A percentile compares a stretch with the other conserved stretches of the same genome.
Conservation (phyloP, 2,888 invertebrate species). For the Meiosimyza platycephala region DNA sequence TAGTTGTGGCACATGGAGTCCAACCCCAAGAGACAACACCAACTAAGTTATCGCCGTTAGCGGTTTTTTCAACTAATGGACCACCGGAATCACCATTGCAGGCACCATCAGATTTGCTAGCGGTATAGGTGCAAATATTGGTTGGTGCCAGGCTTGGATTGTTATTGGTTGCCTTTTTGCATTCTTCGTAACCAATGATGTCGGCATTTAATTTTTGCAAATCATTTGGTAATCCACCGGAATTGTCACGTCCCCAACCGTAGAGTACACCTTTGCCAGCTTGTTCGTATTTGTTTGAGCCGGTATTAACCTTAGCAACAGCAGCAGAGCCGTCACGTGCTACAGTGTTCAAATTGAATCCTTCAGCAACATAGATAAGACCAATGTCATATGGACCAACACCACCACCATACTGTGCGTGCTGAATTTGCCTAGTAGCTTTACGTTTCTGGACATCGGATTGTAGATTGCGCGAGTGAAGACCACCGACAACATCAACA, state of each 20-base stretch:
- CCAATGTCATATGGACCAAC: slow-evolving; percentile 71
- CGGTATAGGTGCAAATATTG: slow-evolving; percentile 57
- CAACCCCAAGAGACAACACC: slow-evolving; percentile 70
- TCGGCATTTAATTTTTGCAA: slow-evolving; percentile 57
- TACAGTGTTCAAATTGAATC: slow-evolving; percentile 55
- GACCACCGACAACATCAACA: slow-evolving; percentile 61
- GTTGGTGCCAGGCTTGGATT: slow-evolving; percentile 48
- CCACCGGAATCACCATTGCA: slow-evolving; percentile 66
- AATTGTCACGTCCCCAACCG: slow-evolving; percentile 62
- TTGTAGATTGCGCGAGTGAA: slow-evolving; percentile 54
- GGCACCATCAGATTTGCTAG: slow-evolving; percentile 58
- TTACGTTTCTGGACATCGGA: slow-evolving; percentile 50
- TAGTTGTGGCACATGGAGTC: slow-evolving; percentile 64
- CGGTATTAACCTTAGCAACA: slow-evolving; percentile 49
- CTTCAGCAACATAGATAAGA: slow-evolving; percentile 60
- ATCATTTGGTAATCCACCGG: slow-evolving; percentile 48
- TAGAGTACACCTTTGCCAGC: slow-evolving; percentile 49
- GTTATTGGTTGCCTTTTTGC: slow-evolving; percentile 34
- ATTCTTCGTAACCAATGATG: slow-evolving; percentile 50
- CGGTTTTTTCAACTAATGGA: slow-evolving; percentile 52
- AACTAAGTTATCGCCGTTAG: slow-evolving; percentile 48
- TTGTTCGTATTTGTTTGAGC: slow-evolving; percentile 47
- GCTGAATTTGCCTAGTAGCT: slow-evolving; percentile 48
- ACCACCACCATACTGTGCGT: slow-evolving; percentile 61
- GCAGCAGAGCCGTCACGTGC: slow-evolving; percentile 52